Conservation (phyloP, 2,888 invertebrate species). For the Scelioninae gen. 1 region DNA sequence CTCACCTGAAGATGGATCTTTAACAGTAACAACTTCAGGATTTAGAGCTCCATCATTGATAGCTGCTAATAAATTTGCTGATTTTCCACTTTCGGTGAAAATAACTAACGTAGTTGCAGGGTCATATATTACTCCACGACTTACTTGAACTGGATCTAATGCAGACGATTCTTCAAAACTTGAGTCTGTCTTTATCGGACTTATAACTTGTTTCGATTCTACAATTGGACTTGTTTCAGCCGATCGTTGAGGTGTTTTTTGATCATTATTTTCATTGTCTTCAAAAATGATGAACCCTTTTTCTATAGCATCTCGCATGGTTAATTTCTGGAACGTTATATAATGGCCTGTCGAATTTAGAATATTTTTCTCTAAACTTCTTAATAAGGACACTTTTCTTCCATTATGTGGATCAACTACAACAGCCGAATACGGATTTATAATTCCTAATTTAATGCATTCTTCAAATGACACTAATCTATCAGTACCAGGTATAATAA, state of each 20-base stretch:
- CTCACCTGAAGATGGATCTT: conserved; percentile 89
- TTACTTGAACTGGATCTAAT: conserved; percentile 89
- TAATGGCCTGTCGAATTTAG: conserved; percentile 93
- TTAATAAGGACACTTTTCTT: conserved; percentile 88
- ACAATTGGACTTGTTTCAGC: neutral
- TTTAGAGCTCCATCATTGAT: conserved; percentile 91
- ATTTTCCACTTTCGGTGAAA: conserved; percentile 89
- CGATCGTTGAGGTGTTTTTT: conserved; percentile 83
- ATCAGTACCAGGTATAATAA: conserved; percentile 94
- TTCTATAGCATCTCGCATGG: conserved; percentile 91
- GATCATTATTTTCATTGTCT: conserved; percentile 82
- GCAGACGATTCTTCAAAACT: conserved; percentile 83
- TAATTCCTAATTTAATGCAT: conserved; percentile 93
- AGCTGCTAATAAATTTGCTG: conserved; percentile 90
- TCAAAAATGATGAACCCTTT: conserved; percentile 88
- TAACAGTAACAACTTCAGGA: conserved; percentile 88
- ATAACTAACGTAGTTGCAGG: conserved; percentile 91
- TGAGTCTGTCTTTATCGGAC: conserved; percentile 84
- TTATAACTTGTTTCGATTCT: conserved; percentile 26
- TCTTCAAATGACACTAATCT: conserved; percentile 93
- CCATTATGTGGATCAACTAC: conserved; percentile 91
- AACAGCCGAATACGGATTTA: conserved; percentile 92
- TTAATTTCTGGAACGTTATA: conserved; percentile 86
- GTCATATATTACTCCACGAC: conserved; percentile 91
- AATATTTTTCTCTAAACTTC: conserved; percentile 91